These are phyloP conservation scores for Solen grandis DNA, from an alignment of 1,140 invertebrate genomes.

Conservation along the genomic window DNA sequence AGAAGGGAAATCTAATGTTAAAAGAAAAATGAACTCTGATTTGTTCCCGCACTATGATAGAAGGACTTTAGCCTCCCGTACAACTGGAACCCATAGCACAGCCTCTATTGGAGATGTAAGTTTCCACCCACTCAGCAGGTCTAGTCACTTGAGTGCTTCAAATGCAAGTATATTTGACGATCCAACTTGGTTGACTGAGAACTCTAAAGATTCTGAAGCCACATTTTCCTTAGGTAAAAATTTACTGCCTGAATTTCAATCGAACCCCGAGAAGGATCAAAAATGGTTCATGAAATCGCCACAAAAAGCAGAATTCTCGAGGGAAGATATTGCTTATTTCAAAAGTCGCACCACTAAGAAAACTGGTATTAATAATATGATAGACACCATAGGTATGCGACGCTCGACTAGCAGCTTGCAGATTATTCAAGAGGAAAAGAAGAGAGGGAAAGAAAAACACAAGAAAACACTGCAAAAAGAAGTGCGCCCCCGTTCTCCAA, in stretches of 20 bases:
- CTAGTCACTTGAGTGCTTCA: slow-evolving; percentile 49
- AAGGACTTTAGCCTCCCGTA: neutral
- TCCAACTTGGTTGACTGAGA: slow-evolving; percentile 30
- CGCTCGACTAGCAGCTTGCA: slow-evolving; percentile 8
- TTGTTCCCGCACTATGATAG: neutral
- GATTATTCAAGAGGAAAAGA: slow-evolving; percentile 31
- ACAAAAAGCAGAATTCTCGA: slow-evolving; percentile 10
- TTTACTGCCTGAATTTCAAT: slow-evolving; percentile 9
- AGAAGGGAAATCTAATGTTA: neutral
- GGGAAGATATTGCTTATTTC: slow-evolving; percentile 38
- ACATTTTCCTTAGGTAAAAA: slow-evolving; percentile 19
- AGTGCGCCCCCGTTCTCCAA: slow-evolving; percentile 18
- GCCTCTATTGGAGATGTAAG: slow-evolving; percentile 51
- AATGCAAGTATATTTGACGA: slow-evolving; percentile 53
- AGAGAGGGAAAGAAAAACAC: neutral
- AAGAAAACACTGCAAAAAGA: slow-evolving; percentile 1
- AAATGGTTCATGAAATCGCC: slow-evolving; percentile 31
- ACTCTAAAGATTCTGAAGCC: neutral
- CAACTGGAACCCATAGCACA: neutral
- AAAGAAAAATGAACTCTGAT: slow-evolving; percentile 10
- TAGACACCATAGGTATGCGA: too few relatives aligned
- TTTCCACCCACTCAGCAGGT: slow-evolving; percentile 39
- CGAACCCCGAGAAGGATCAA: slow-evolving; percentile 6
- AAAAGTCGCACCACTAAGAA: slow-evolving; percentile 18
- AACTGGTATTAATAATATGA: too few relatives aligned